Evolutionary conservation across 2,113 vertebrate species (phyloP).

Genomic region (Brevimyrus niger): DNA sequence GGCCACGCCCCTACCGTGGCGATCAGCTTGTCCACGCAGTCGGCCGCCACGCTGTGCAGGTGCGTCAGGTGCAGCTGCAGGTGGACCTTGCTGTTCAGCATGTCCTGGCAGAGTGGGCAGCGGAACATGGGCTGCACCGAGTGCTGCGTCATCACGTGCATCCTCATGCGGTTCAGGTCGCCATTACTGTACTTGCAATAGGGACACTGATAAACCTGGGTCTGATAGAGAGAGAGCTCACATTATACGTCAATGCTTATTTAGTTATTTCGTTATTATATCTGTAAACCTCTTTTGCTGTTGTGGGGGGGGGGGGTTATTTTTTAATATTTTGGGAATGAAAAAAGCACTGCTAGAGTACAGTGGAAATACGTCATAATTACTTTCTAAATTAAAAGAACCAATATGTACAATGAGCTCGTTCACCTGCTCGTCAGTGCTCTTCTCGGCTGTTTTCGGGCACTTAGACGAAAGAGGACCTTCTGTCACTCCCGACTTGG

Average conservation of each 20-base stretch:
- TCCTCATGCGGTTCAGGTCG: slow-evolving; percentile 69
- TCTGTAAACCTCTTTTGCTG: neutral
- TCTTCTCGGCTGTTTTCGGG: slow-evolving; percentile 54
- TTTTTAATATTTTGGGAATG: neutral
- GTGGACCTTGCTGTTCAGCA: slow-evolving; percentile 79
- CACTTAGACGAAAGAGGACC: slow-evolving; percentile 72
- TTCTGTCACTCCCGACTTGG: slow-evolving; percentile 65
- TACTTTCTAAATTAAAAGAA: neutral
- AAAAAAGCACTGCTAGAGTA: neutral
- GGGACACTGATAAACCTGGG: slow-evolving; percentile 84
- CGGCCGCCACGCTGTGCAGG: slow-evolving; percentile 90
- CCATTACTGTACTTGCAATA: slow-evolving; percentile 78
- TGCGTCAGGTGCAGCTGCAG: slow-evolving; percentile 93
- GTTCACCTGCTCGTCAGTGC: slow-evolving; percentile 11
- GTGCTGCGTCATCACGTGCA: slow-evolving; percentile 81
- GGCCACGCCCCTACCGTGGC: slow-evolving; percentile 62
- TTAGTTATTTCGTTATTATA: neutral
- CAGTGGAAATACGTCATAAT: neutral
- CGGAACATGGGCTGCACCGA: slow-evolving; percentile 77
- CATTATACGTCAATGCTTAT: neutral
- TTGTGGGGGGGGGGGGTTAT: neutral
- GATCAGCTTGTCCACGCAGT: slow-evolving; percentile 97
- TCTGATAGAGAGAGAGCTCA: neutral
- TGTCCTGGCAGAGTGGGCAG: slow-evolving; percentile 94
- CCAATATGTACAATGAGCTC: neutral